Evolutionary conservation across 2,888 invertebrate species (phyloP).

Genomic region (Leptothorax acervorum): DNA sequence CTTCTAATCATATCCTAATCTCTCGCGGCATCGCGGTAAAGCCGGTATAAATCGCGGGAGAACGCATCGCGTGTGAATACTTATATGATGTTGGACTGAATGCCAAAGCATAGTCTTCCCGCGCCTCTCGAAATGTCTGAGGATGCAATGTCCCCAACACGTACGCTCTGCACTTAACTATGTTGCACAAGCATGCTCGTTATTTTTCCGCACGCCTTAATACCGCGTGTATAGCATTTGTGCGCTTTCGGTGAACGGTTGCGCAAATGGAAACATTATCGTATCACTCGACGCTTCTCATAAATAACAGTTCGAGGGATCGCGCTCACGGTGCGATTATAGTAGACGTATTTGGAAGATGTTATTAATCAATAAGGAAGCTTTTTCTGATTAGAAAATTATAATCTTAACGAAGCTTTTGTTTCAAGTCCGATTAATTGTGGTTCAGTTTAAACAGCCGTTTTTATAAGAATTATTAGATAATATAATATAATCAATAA

Average conservation of each 20-base stretch:
- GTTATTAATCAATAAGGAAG: not conserved
- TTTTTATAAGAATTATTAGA: not conserved
- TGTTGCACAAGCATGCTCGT: constrained; percentile 31
- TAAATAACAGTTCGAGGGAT: not conserved
- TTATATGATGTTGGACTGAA: constrained; percentile 13
- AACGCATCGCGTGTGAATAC: constrained; percentile 10
- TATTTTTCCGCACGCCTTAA: constrained; percentile 34
- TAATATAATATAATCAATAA: not conserved
- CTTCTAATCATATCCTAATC: constrained; percentile 9
- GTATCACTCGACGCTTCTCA: not conserved
- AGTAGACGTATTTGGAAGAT: constrained; percentile 2
- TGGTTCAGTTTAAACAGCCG: not conserved
- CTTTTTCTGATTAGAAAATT: not conserved
- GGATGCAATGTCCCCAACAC: constrained; percentile 18
- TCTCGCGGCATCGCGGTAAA: constrained; percentile 3
- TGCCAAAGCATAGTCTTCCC: not conserved
- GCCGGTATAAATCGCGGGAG: not conserved
- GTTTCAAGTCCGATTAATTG: not conserved
- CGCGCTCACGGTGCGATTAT: not conserved
- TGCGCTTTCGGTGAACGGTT: constrained; percentile 23
- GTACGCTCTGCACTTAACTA: not conserved
- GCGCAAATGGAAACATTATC: constrained; percentile 8
- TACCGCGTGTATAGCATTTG: not conserved
- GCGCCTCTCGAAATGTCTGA: constrained; percentile 30
- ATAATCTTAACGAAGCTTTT: not conserved